Conservation (phyloP, 2,113 vertebrate species). For the Megaceryle torquata region DNA sequence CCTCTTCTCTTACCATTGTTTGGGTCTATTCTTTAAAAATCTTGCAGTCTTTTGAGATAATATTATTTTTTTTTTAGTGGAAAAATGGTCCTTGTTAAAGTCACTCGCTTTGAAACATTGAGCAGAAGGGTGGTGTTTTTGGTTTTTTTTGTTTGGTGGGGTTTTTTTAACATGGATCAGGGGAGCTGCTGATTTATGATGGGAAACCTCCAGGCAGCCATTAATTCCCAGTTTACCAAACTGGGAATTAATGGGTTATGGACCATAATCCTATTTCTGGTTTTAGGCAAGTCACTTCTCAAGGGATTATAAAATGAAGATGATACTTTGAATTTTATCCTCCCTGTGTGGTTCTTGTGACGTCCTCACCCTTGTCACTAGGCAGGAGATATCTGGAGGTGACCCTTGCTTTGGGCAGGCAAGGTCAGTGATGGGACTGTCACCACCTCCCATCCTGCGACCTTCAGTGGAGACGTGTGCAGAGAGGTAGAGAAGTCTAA, state of each 20-base stretch:
- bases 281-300: neutral
- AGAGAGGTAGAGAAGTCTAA: neutral
- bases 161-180: rapidly evolving
- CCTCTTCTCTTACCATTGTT: neutral
- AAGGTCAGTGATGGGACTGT: neutral
- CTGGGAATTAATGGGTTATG: neutral
- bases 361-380: neutral
- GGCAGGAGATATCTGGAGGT: neutral
- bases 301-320: neutral
- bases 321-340: neutral
- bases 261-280: neutral
- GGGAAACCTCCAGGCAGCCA: neutral
- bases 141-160: neutral
- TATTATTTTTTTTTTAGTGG: neutral
- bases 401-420: neutral
- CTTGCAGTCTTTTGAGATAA: neutral
- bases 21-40: neutral
- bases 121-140: neutral
- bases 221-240: no score
- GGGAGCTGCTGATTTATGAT: neutral
- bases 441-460: neutral
- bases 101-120: neutral
- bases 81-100: neutral
- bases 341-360: neutral
- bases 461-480: neutral